A percentile compares a stretch with the other conserved stretches of the same genome.
phyloP scores from a whole-genome alignment of 2,888 invertebrate species.

The Caenorhabditis zanzibari region DNA sequence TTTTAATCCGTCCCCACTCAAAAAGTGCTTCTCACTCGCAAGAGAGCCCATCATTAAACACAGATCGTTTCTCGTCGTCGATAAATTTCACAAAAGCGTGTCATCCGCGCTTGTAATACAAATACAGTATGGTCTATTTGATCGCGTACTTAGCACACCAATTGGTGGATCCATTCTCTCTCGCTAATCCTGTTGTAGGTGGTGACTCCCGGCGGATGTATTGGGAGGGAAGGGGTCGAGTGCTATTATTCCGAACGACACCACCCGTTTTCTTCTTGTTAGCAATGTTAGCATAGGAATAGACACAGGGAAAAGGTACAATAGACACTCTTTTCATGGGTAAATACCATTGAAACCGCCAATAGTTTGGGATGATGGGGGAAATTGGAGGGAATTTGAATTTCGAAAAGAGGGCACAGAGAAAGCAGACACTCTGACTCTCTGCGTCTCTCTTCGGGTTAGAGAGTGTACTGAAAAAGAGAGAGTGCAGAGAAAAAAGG shows the following conservation, averaged over 20 bases:
- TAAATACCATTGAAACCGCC: conserved; percentile 8
- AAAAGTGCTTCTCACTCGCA: conserved; percentile 31
- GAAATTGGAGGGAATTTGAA: too few species aligned
- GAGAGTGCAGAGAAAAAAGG: too few species aligned
- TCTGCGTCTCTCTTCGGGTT: too few species aligned
- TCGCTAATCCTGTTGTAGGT: conserved; percentile 61
- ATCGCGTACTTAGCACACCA: conserved; percentile 62
- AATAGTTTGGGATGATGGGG: neutral
- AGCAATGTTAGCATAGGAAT: conserved; percentile 37
- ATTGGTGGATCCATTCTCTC: conserved; percentile 19
- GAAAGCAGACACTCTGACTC: too few species aligned
- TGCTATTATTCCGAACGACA: conserved; percentile 67
- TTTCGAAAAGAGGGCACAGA: too few species aligned
- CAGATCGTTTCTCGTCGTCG: conserved; percentile 19
- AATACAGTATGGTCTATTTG: conserved; percentile 42
- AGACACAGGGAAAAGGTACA: neutral
- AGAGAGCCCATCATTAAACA: conserved; percentile 33
- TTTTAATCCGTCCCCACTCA: conserved; percentile 24
- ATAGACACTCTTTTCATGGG: too few species aligned
- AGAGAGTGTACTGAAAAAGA: too few species aligned
- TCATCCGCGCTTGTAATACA: conserved; percentile 35
- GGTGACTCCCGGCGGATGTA: conserved; percentile 34
- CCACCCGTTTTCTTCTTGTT: too few species aligned
- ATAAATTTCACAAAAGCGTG: conserved; percentile 52
- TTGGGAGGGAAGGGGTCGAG: conserved; percentile 51